Base-by-base conservation (phyloP, 35 echinoderm and acorn worm species). In the Lytechinus variegatus region DNA sequence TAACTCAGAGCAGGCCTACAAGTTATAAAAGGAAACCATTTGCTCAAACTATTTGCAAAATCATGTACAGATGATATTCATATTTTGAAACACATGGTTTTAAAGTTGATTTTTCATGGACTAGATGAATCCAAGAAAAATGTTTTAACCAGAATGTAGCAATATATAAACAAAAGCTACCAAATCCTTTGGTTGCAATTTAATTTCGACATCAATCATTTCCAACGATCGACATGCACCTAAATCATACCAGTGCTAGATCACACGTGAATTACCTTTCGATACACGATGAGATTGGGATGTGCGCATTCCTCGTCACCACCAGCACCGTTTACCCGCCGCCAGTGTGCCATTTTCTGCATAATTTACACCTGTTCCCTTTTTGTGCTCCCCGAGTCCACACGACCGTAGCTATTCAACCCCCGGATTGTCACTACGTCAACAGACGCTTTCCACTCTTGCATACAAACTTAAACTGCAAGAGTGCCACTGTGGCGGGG, bases 321-420 rank as follows among this genome's bases (percentile, higher is more conserved):
- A 93, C 92, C 92, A 93, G 92, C 92, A 27, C 92, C 92, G 92
- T 93, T 93, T 10, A 93, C 92, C 27, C 92, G 12, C 52, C 92
- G 92, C 92, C 92, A 93, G 55, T 93, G 92, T 57, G 92, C 92
- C 92, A 93, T 93, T 93, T 93, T 93, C 92, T 93, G 92, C 92
- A 93, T 93, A 93, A 93, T 93, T 93, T 93, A 93, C 92, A 93
- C 92, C 92, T 93, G 92, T 57, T 54, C 33, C 88, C 52, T 54
- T 9, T 90, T 6, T 52, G 16, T 52, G 88, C 28, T 54, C 12
- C 33, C 88, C 88, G 28, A 54, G 11, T 90, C 52, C 88, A 90
- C 88, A 90, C 88, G 52, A 28, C 88, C 11, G 88, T 79, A 79
- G 87, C 52, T 33, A 16, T 10, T 53, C 28, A 89, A 90, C 88